These are phyloP conservation scores for Paratrypauchen microcephalus DNA, from an alignment of 2,797 vertebrate species.

Conservation along the genomic window DNA sequence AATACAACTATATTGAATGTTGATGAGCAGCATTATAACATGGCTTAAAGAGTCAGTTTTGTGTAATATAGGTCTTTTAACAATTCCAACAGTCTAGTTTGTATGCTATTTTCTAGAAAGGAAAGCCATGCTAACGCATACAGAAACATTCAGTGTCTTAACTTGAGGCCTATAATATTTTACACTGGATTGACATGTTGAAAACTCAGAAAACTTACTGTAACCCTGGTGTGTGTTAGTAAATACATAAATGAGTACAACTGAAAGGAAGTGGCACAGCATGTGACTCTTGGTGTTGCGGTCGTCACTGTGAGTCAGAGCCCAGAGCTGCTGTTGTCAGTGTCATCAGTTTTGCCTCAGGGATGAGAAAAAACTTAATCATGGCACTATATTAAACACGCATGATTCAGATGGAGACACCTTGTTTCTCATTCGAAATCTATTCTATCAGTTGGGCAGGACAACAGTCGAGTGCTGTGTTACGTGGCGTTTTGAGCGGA, in stretches of 20 bases:
- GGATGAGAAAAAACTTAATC: slow-evolving; percentile 26
- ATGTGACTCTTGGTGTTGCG: slow-evolving; percentile 15
- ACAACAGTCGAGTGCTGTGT: neutral
- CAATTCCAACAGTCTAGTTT: no score
- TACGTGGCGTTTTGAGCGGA: neutral
- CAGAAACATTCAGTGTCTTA: neutral
- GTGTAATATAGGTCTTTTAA: no score
- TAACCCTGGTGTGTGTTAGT: neutral
- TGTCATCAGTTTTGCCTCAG: slow-evolving; percentile 38
- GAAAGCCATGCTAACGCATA: no score
- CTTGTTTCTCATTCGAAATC: neutral
- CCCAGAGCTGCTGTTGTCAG: slow-evolving; percentile 20
- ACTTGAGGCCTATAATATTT: neutral
- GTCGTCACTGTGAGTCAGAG: slow-evolving; percentile 45
- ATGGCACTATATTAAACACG: slow-evolving; percentile 28
- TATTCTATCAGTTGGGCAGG: neutral
- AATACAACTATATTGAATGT: no score
- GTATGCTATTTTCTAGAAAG: no score
- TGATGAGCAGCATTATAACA: no score
- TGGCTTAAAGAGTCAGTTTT: no score
- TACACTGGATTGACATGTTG: neutral
- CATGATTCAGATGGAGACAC: slow-evolving; percentile 3
- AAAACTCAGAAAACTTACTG: no score
- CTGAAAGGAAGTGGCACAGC: slow-evolving; percentile 1
- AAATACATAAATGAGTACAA: neutral